phyloP scores from a whole-genome alignment of 2,888 invertebrate species.

The Drosophila lacicola region DNA sequence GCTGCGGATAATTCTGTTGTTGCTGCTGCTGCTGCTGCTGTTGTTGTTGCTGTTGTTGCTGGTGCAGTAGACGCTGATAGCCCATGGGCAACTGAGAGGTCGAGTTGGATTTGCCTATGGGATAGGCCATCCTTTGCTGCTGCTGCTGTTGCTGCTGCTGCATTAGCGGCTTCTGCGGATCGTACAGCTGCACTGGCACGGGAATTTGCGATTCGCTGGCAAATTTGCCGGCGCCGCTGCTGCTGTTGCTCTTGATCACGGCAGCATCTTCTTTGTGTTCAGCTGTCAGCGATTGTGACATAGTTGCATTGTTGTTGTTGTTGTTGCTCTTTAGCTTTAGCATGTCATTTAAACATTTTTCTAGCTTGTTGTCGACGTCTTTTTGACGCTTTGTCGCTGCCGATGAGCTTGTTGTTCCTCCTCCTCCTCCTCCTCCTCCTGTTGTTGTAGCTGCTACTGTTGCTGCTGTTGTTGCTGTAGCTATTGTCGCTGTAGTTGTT shows the following conservation, averaged over 20 bases:
- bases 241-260: slow-evolving; percentile 44
- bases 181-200: slow-evolving; percentile 72
- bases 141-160: slow-evolving; percentile 62
- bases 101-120: slow-evolving; percentile 84
- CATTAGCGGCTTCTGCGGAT: slow-evolving; percentile 68
- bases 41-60: slow-evolving; percentile 45
- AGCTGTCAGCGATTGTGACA: slow-evolving; percentile 57
- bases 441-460: slow-evolving; percentile 24
- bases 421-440: slow-evolving; percentile 13
- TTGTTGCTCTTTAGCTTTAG: slow-evolving; percentile 78
- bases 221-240: slow-evolving; percentile 57
- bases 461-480: slow-evolving; percentile 34
- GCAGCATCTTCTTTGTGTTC: slow-evolving; percentile 66
- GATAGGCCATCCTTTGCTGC: slow-evolving; percentile 68
- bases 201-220: slow-evolving; percentile 69
- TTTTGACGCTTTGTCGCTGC: slow-evolving; percentile 83
- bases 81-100: slow-evolving; percentile 83
- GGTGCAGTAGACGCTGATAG: slow-evolving; percentile 77
- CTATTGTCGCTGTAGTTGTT: slow-evolving; percentile 19
- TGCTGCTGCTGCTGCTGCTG: slow-evolving; percentile 49
- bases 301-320: slow-evolving; percentile 49
- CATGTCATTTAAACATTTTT: slow-evolving; percentile 84
- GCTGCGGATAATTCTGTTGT: slow-evolving; percentile 77
- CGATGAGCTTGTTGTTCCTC: slow-evolving; percentile 32
- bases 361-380: slow-evolving; percentile 84